Base-by-base conservation (phyloP, 1,140 invertebrate species). In the Diorhabda sublineata region DNA sequence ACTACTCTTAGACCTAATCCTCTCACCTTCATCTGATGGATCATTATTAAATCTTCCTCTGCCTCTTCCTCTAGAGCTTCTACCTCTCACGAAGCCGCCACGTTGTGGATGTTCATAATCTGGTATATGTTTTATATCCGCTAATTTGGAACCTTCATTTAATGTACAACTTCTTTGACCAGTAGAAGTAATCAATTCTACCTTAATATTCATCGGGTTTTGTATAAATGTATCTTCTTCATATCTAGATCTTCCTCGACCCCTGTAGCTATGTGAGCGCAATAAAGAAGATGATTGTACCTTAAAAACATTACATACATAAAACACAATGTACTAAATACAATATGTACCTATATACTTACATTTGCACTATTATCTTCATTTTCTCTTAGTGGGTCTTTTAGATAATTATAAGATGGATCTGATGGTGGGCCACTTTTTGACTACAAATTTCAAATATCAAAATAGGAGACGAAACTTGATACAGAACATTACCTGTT, bases 131-230 rank as follows among this genome's bases (percentile, higher is more conserved):
- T 71, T 75, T 4, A 75, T 69, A 42, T 73, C 69, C 61, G 60
- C 58, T 61, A 72, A 66, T 71, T 67, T 70, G 63, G 64, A 72
- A 9, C 61, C 61, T 69, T 75, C 74, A 67, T 74, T 69, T 52
- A 74, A n/a, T 43, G 44, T 47, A 69, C 63, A 75, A 41, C 58
- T 72, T 47, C 72, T 69, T 58, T 69, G 63, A 5, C 74, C 74
- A 45, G 72, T 74, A n/a, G 69, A 69, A 56, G 70, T 71, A 42
- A 63, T 71, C 11, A 75, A 61, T 58, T 74, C 63, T n/a, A 75
- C 66, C 63, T 71, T 69, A 42, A 75, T 74, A 66, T 75, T 75
- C 9, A 74, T 57, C 43, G 71, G 74, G 66, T 72, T 74, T 43
- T 70, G 66, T 11, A 73, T 66, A 42, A 65, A 65, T 4, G 26